Percentiles rank a stretch among this genome's conserved stretches.
Conservation (phyloP, 1,140 invertebrate species). For the Macrotrachela quadricornifera region DNA sequence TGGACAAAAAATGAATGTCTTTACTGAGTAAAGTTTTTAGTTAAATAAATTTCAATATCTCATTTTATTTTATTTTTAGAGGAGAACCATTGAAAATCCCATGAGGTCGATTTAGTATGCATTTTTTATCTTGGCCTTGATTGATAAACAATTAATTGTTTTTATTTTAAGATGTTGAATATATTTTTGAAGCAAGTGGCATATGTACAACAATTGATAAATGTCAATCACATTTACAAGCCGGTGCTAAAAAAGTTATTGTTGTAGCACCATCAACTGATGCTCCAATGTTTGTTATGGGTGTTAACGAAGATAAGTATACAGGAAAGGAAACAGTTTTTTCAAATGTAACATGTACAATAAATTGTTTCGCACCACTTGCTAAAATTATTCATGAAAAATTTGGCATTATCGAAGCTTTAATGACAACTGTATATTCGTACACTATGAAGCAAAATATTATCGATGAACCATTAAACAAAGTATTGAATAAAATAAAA, state of each 20-base stretch:
- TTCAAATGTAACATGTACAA: slow-evolving; percentile 93
- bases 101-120: slow-evolving; percentile 49
- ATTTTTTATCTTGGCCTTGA: too few relatives aligned
- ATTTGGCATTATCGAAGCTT: slow-evolving; percentile 76
- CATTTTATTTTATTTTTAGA: not conserved
- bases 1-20: slow-evolving; percentile 32
- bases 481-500: slow-evolving; percentile 20
- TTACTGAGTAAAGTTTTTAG: slow-evolving; percentile 4
- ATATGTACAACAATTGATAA: slow-evolving; percentile 85
- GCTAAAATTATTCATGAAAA: slow-evolving; percentile 87
- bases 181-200: slow-evolving; percentile 89
- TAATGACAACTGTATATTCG: slow-evolving; percentile 97
- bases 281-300: slow-evolving; percentile 92
- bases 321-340: slow-evolving; percentile 44
- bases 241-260: slow-evolving; percentile 84
- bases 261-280: slow-evolving; percentile 93
- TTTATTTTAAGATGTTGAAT: slow-evolving; percentile 43
- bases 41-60: not conserved
- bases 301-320: slow-evolving; percentile 72
- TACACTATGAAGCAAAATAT: slow-evolving; percentile 94
- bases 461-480: slow-evolving; percentile 81
- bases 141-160: too few relatives aligned
- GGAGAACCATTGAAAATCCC: slow-evolving; percentile 57
- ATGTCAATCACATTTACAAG: slow-evolving; percentile 55
- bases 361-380: slow-evolving; percentile 90